phyloP scores from a whole-genome alignment of 2,113 vertebrate genomes.

The Peromyscus leucopus region DNA sequence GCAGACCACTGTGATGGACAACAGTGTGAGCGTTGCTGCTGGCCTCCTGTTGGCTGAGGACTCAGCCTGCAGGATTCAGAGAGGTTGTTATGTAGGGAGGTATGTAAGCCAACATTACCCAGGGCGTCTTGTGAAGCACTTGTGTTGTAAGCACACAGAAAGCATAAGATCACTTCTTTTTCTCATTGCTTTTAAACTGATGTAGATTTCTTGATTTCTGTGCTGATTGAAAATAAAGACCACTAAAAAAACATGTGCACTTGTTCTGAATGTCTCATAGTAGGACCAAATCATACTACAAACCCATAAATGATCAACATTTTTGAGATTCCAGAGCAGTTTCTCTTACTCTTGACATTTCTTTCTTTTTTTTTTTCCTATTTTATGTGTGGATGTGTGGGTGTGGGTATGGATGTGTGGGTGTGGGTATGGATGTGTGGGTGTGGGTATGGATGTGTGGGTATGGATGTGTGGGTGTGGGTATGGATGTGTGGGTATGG shows the following conservation, averaged over 20 bases:
- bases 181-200: neutral
- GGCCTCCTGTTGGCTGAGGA: neutral
- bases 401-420: neutral
- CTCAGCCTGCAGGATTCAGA: constrained; percentile 52
- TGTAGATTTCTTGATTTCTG: neutral
- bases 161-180: neutral
- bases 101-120: neutral
- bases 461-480: too few relatives aligned
- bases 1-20: constrained; percentile 72
- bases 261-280: neutral
- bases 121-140: neutral
- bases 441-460: too few relatives aligned
- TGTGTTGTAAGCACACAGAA: neutral
- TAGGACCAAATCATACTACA: neutral
- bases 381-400: neutral
- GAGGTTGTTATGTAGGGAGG: constrained; percentile 37
- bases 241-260: neutral
- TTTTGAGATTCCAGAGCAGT: neutral
- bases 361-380: neutral
- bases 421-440: too few relatives aligned
- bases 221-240: neutral
- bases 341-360: neutral
- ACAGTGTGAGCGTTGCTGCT: constrained; percentile 38
- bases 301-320: neutral
- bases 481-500: too few relatives aligned